phyloP scores from a whole-genome alignment of 2,113 vertebrate species.

The Hypanus sabinus region DNA sequence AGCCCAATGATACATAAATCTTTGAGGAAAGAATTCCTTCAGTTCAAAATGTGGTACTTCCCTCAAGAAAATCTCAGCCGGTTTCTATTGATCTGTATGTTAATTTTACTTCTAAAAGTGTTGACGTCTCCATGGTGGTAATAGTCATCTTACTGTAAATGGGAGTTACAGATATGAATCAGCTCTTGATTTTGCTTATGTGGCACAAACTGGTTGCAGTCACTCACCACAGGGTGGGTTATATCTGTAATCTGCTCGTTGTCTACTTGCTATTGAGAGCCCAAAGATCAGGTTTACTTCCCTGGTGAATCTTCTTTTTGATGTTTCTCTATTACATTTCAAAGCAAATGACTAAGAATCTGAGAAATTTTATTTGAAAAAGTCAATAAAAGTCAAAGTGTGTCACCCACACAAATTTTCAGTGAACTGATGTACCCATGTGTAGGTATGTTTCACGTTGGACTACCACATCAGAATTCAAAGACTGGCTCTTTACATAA shows the following conservation, averaged over 20 bases:
- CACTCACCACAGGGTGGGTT: not conserved
- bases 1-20: too few relatives aligned
- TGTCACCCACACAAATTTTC: not conserved
- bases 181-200: not conserved
- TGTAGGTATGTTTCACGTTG: not conserved
- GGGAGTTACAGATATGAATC: not conserved
- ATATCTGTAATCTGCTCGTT: not conserved
- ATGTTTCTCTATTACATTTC: not conserved
- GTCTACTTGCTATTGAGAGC: not conserved
- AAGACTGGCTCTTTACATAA: not conserved
- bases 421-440: not conserved
- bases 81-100: not conserved
- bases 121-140: too few relatives aligned
- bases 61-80: not conserved
- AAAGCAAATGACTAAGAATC: not conserved
- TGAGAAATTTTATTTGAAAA: slow-evolving; percentile 1
- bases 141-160: slow-evolving; percentile 9
- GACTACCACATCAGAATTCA: not conserved
- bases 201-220: not conserved
- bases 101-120: not conserved
- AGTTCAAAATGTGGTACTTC: not conserved
- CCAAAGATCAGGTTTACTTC: not conserved
- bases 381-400: slow-evolving; percentile 10
- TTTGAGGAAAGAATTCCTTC: not conserved
- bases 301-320: not conserved